Base-by-base conservation (phyloP, 2,888 invertebrate genomes). In the Oasisia sp. region DNA sequence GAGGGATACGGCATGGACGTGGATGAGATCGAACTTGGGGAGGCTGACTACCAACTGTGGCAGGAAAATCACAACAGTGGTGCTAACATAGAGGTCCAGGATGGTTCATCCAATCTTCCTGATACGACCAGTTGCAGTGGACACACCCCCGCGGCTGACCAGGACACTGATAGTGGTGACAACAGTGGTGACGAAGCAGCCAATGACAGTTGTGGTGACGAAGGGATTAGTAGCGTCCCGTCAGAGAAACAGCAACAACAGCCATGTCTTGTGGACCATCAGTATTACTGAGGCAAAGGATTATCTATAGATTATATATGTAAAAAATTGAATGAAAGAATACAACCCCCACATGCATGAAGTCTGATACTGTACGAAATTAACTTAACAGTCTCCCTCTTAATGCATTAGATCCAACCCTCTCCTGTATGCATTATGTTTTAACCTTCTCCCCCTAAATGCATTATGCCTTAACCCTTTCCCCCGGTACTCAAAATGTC, bases 31-130 rank as follows among this genome's bases (percentile, higher is more conserved):
- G 92, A 92, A 32, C 92, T 93, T 12, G 32, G 44, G 11, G 93
- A 93, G 19, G 93, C 91, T 4, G 93, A 92, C 91, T 93, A 93
- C 89, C 56, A 91, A 58, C 92, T 93, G 91, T 93, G 74, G 74
- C 74, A 74, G 27, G 74, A 74, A 74, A 74, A 19, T n/a, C 74
- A 74, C 74, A 74, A 74, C 74, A 74, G 74, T 27, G 74, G 74
- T 19, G 74, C 74, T 19, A 74, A 74, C 74, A 74, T 74, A 0
- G 74, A 74, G 74, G 74, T 74, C 7, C 74, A 74, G 74, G n/a
- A 74, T 27, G 74, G 2, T 7, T 1, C 74, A 19, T 4, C 1
- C 74, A 27, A 74, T 19, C 74, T 74, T 5, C 74, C 74, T 74
- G 27, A 74, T 27, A 7, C 74, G 74, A 74, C 74, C 27, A 74